Evolutionary conservation across 2,888 invertebrate genomes (phyloP).

Genomic region (Dynastes grantii): DNA sequence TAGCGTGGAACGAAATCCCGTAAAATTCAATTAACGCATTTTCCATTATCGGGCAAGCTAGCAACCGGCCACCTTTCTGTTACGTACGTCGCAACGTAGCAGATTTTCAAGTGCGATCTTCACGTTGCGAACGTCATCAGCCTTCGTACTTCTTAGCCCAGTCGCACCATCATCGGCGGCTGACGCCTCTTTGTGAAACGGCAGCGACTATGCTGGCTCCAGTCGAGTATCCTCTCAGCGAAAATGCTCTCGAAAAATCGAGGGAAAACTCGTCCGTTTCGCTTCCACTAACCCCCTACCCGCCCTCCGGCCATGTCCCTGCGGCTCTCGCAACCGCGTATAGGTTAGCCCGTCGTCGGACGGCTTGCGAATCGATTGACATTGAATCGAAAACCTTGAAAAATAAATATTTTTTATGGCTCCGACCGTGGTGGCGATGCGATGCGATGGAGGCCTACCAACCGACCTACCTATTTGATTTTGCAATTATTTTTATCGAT

Average conservation of each 20-base stretch:
- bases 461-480: constrained; percentile 22
- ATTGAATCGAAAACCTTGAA: constrained; percentile 39
- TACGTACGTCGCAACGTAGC: neutral
- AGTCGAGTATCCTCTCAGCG: constrained; percentile 12
- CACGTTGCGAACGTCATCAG: neutral
- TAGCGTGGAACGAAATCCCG: neutral
- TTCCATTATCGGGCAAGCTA: constrained; percentile 8
- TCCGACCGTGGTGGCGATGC: neutral
- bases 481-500: constrained; percentile 38
- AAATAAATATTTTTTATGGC: constrained; percentile 32
- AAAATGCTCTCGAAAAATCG: constrained; percentile 33
- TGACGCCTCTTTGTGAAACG: constrained; percentile 11
- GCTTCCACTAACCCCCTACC: neutral
- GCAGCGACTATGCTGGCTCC: neutral
- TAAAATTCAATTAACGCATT: constrained; percentile 33
- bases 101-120: constrained; percentile 9
- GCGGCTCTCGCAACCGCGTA: neutral
- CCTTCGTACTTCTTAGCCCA: neutral
- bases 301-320: neutral
- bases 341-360: neutral
- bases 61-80: neutral
- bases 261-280: constrained; percentile 5
- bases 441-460: neutral
- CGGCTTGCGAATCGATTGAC: constrained; percentile 23
- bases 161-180: neutral